phyloP scores from a whole-genome alignment of 2,797 vertebrate genomes.

The Psittacula derbiana region DNA sequence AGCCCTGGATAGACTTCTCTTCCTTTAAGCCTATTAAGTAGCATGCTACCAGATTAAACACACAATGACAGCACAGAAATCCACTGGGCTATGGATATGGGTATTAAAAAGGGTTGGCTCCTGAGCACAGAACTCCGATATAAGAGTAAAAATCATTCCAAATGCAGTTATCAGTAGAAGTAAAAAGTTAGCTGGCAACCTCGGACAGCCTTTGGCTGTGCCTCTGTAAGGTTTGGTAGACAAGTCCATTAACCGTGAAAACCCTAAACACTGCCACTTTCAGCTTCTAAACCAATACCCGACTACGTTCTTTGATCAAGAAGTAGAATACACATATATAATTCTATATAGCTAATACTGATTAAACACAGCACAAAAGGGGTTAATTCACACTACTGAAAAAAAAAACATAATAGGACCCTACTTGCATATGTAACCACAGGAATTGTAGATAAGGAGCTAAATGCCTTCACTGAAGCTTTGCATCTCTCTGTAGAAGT shows the following conservation, averaged over 20 bases:
- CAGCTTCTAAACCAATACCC: slow-evolving; percentile 88
- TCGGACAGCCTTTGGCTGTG: slow-evolving; percentile 73
- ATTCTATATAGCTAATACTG: slow-evolving; percentile 92
- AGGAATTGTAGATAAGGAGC: slow-evolving; percentile 80
- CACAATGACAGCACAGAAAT: slow-evolving; percentile 72
- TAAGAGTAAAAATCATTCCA: slow-evolving; percentile 74
- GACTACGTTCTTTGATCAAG: slow-evolving; percentile 87
- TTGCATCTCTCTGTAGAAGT: slow-evolving; percentile 96
- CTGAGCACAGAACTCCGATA: slow-evolving; percentile 75
- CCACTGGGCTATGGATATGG: slow-evolving; percentile 71
- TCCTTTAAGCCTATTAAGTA: slow-evolving; percentile 69
- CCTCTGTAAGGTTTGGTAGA: slow-evolving; percentile 69
- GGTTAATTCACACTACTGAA: slow-evolving; percentile 87
- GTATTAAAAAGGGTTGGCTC: slow-evolving; percentile 76
- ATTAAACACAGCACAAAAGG: slow-evolving; percentile 90
- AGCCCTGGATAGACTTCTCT: slow-evolving; percentile 61
- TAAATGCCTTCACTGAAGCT: slow-evolving; percentile 96
- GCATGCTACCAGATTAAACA: slow-evolving; percentile 70
- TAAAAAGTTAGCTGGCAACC: slow-evolving; percentile 80
- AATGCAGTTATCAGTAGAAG: slow-evolving; percentile 76
- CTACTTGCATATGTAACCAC: slow-evolving; percentile 87
- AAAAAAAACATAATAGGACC: slow-evolving; percentile 79
- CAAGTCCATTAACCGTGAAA: slow-evolving; percentile 84
- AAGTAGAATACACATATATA: slow-evolving; percentile 92
- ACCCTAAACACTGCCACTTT: slow-evolving; percentile 82